phyloP scores from a whole-genome alignment of 2,797 vertebrate genomes.

The Zalophus californianus region DNA sequence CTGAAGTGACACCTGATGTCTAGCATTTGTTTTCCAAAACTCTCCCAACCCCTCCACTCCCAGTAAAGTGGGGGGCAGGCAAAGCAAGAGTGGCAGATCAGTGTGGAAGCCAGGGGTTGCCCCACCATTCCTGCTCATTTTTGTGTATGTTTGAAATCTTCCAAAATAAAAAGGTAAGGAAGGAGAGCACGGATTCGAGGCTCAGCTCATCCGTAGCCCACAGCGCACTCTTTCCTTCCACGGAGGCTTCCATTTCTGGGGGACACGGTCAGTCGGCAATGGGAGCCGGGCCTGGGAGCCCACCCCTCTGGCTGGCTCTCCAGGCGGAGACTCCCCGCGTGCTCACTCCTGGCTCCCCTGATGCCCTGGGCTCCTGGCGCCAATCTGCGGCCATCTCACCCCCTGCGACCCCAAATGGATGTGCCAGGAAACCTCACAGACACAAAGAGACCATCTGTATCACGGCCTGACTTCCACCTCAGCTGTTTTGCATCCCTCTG shows the following conservation, averaged over 20 bases:
- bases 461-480: not conserved
- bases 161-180: constrained; percentile 35
- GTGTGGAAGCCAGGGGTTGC: not conserved
- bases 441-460: constrained; percentile 28
- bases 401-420: not conserved
- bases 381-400: constrained; percentile 41
- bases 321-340: not conserved
- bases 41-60: too few species aligned
- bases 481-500: constrained; percentile 43
- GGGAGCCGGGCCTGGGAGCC: not conserved
- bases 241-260: not conserved
- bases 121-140: not conserved
- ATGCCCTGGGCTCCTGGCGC: not conserved
- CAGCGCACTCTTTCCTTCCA: not conserved
- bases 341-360: not conserved
- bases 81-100: not conserved
- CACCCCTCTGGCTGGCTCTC: not conserved
- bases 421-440: constrained; percentile 70
- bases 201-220: not conserved
- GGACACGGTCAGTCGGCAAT: not conserved
- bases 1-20: not conserved
- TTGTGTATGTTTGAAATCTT: constrained; percentile 8
- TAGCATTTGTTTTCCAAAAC: rapidly evolving
- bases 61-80: not conserved
- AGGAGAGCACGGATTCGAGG: not conserved